A percentile compares a stretch with the other conserved stretches of the same genome.
phyloP scores from a whole-genome alignment of 2,797 vertebrate genomes.

The Cheirogaleus major region DNA sequence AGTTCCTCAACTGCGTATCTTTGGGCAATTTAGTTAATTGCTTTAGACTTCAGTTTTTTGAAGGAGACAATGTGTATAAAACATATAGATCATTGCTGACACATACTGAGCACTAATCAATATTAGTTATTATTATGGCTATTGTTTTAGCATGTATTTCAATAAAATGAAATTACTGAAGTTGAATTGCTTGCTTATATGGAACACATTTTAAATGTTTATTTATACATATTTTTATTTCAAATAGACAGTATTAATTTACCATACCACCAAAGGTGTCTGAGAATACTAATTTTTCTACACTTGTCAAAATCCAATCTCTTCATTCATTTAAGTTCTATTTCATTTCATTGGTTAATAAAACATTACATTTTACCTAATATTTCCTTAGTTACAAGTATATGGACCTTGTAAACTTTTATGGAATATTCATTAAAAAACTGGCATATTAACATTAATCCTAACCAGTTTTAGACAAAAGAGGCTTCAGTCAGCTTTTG shows the following conservation, averaged over 20 bases:
- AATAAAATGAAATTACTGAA: background rate
- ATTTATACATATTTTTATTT: background rate
- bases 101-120: background rate
- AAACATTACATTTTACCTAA: background rate
- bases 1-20: background rate
- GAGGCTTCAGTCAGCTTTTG: slow-evolving; percentile 52
- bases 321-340: background rate
- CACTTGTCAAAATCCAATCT: background rate
- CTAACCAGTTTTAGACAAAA: slow-evolving; percentile 32
- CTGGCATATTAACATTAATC: slow-evolving; percentile 48
- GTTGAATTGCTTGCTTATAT: background rate
- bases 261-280: background rate
- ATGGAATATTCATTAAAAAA: slow-evolving; percentile 15
- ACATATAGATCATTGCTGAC: background rate
- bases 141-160: background rate
- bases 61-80: background rate
- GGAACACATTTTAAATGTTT: background rate
- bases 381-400: background rate
- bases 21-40: background rate
- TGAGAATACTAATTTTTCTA: background rate
- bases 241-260: background rate
- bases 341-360: background rate
- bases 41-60: background rate
- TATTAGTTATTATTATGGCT: background rate
- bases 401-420: slow-evolving; percentile 26